Conservation (phyloP, 2,888 invertebrate species). For the Agrotis exclamationis region DNA sequence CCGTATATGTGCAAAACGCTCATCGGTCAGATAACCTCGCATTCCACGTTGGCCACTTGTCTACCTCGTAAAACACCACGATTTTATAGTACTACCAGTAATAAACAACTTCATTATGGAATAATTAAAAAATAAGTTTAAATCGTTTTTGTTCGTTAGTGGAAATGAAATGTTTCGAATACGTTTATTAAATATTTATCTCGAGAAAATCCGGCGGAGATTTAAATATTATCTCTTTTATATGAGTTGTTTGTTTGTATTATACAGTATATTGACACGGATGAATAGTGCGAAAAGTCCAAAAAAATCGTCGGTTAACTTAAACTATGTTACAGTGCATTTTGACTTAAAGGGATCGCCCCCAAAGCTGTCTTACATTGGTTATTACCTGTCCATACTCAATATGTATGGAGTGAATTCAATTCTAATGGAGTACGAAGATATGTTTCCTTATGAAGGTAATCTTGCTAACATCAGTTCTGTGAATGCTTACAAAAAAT, state of each 20-base stretch:
- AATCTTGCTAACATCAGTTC: slow-evolving; percentile 91
- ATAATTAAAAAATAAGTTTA: background rate
- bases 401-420: slow-evolving; percentile 94
- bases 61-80: slow-evolving; percentile 26
- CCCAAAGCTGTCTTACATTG: slow-evolving; percentile 92
- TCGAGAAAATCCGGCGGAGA: background rate
- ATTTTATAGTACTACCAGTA: background rate
- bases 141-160: background rate
- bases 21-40: slow-evolving; percentile 28
- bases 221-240: background rate
- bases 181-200: background rate
- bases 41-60: slow-evolving; percentile 7
- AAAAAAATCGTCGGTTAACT: slow-evolving; percentile 38
- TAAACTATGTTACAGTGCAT: slow-evolving; percentile 93
- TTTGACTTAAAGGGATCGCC: slow-evolving; percentile 97
- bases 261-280: background rate
- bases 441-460: slow-evolving; percentile 95
- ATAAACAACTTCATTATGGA: background rate
- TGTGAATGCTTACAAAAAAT: slow-evolving; percentile 91
- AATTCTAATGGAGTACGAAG: slow-evolving; percentile 96
- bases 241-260: background rate
- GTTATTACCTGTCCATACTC: slow-evolving; percentile 92
- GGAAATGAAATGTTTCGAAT: background rate
- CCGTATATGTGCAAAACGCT: slow-evolving; percentile 28
- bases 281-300: background rate